Percentiles rank a stretch among this genome's conserved stretches.
Evolutionary conservation across 2,113 vertebrate genomes (phyloP).

Genomic region (Caranx ignobilis): DNA sequence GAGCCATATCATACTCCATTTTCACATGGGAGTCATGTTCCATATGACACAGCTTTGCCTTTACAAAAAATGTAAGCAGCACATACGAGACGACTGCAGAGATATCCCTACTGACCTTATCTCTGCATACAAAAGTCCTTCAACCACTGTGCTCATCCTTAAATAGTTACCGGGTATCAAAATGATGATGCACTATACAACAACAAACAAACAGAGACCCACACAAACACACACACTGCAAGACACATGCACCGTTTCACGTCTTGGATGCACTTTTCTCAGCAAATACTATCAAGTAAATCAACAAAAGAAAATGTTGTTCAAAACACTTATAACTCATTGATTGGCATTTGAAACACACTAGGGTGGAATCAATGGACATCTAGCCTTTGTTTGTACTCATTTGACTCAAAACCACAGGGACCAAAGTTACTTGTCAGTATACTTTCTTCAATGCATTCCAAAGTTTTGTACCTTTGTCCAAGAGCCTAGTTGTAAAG

Average conservation of each 20-base stretch:
- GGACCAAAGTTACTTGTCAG: slow-evolving; percentile 22
- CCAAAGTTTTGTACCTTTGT: slow-evolving; percentile 1
- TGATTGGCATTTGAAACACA: slow-evolving; percentile 62
- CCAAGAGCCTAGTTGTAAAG: not conserved
- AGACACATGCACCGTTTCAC: not conserved
- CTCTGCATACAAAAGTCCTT: not conserved
- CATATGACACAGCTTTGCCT: no score
- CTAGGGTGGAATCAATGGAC: slow-evolving; percentile 58
- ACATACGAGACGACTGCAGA: not conserved
- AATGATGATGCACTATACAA: not conserved
- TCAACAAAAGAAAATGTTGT: slow-evolving; percentile 44
- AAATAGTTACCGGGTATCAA: not conserved
- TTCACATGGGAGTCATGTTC: not conserved
- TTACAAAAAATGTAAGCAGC: no score
- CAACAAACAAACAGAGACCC: not conserved
- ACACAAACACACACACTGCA: not conserved
- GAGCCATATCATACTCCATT: not conserved
- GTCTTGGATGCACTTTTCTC: slow-evolving; percentile 13
- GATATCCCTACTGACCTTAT: not conserved
- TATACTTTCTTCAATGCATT: slow-evolving; percentile 14
- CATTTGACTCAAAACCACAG: slow-evolving; percentile 41
- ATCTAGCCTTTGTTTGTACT: slow-evolving; percentile 48
- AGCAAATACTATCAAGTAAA: slow-evolving; percentile 20
- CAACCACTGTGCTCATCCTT: not conserved
- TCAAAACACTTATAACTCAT: slow-evolving; percentile 43